Base-by-base conservation (phyloP, 92 coral and sea anemone genomes). In the Desmophyllum pertusum region DNA sequence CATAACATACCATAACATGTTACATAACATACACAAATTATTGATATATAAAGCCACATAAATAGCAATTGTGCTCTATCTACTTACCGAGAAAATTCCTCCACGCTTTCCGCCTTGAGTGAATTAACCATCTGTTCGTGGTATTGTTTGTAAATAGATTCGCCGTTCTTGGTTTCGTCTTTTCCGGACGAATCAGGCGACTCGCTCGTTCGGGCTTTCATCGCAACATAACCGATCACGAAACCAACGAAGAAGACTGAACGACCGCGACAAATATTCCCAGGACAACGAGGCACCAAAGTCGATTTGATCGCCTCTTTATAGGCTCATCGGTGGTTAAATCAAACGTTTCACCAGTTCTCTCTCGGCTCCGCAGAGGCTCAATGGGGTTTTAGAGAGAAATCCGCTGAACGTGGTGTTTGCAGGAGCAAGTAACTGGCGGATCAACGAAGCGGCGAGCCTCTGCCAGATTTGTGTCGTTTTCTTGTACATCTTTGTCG, bases 201-300 rank as follows among this genome's bases (percentile, higher is more conserved):
- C 33, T 79, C 74, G 23, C 62, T 65, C 5, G 73, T 5, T 31
- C 48, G 73, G 13, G 73, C 91, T 75, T 53, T 77, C 89, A 66
- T 78, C 8, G 84, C 88, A 25, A 89, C 89, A 53, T 92, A 92
- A 46, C 95, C 95, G 73, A 92, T 74, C 8, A 89, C 42, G 61
- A 89, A 92, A 14, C 95, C 95, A 61, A 86, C 42, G 57, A 89
- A 89, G 75, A 92, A 86, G 35, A 92, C 62, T n/a, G n/a, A 13
- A 83, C 83, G 36, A 89, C 53, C 18, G 84, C 80, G 10, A 52
- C 77, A 46, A 92, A 57, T 75, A 92, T 57, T 70, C 74, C 86
- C 53, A 89, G 38, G 21, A 78, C 84, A 45, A 89, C 64, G 11
- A 75, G 74, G 64, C 79, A 90, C 25, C 66, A 78, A 50, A 57